A percentile compares a stretch with the other conserved stretches of the same genome.
These are phyloP conservation scores for Athalia cordata DNA, from an alignment of 2,888 invertebrate genomes.

Conservation along the genomic window DNA sequence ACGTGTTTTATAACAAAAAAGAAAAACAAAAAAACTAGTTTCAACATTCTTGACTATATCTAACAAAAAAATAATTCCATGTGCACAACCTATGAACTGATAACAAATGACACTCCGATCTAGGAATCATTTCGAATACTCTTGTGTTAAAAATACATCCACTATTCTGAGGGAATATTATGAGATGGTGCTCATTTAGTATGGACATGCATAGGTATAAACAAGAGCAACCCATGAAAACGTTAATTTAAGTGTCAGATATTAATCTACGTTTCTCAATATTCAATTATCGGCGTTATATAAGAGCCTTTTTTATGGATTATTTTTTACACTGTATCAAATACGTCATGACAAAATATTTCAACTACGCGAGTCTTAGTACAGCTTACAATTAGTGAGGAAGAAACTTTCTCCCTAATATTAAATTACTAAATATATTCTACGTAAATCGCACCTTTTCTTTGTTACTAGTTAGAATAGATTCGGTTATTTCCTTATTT, in stretches of 20 bases:
- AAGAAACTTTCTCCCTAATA: neutral
- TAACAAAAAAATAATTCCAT: conserved; percentile 1
- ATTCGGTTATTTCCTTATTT: neutral
- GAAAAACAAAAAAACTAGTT: conserved; percentile 12
- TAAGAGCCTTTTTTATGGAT: conserved; percentile 20
- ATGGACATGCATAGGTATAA: conserved; percentile 23
- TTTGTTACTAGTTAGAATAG: neutral
- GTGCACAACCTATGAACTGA: conserved; percentile 1
- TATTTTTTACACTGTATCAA: neutral
- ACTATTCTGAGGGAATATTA: conserved; percentile 6
- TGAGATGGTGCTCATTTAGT: neutral
- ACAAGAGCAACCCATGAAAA: neutral
- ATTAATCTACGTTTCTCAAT: conserved; percentile 7
- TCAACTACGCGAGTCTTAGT: neutral
- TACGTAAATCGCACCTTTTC: neutral
- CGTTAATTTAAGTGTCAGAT: neutral
- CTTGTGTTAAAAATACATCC: conserved; percentile 20
- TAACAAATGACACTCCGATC: neutral
- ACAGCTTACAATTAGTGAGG: neutral
- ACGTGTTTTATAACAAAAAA: conserved; percentile 34
- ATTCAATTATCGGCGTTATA: neutral
- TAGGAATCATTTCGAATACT: conserved; percentile 21
- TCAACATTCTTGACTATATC: neutral
- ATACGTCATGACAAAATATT: neutral
- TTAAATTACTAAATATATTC: neutral